Base-by-base conservation (phyloP, 1,140 invertebrate species). In the Caenorhabditis briggsae region DNA sequence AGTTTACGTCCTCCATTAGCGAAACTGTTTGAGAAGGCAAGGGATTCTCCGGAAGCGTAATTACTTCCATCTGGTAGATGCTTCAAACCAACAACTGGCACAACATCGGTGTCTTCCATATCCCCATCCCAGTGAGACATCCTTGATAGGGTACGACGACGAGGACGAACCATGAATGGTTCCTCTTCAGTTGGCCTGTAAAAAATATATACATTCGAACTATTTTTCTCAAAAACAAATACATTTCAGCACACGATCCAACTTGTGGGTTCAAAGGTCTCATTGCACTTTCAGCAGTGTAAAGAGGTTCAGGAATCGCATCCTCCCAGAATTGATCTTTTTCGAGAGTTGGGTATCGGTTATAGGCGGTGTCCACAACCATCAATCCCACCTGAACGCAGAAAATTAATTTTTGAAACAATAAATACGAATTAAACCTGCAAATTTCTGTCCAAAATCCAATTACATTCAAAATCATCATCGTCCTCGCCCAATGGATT, bases 381-480 rank as follows among this genome's bases (percentile, higher is more conserved):
- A 55, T 53, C n/a, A 85, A 33, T 46, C 88, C 88, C 2, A 88
- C 88, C 86, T 88, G 41, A 2, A 83, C 25, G 1, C 14, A 61
- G n/a, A 20, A 55, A 74, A 20, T 59, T 41, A 58, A 1, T 2
- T 11, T 25, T 25, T 14, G 9, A 20, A 11, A 18, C 11, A 25
- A 33, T 33, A 2, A 0, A 11, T 7, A 3, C 12, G n/a, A 82
- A 12, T 5, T 6, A 53, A 53, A 82, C 84, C 46, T 86, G 84
- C 5, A 88, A 59, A 70, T 85, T 88, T 64, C 86, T 83, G 46
- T 87, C 85, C 6, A 88, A 82, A 33, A 86, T 92, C 86, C 87
- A 92, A 86, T 91, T 91, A 23, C 88, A 88, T 59, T 91, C 90
- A 61, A 91, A 91, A 86, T 91, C 90, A 65, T 90, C 89, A 53